Evolutionary conservation across 1,140 invertebrate genomes (phyloP).

Genomic region (Ptiloglossa arizonensis): DNA sequence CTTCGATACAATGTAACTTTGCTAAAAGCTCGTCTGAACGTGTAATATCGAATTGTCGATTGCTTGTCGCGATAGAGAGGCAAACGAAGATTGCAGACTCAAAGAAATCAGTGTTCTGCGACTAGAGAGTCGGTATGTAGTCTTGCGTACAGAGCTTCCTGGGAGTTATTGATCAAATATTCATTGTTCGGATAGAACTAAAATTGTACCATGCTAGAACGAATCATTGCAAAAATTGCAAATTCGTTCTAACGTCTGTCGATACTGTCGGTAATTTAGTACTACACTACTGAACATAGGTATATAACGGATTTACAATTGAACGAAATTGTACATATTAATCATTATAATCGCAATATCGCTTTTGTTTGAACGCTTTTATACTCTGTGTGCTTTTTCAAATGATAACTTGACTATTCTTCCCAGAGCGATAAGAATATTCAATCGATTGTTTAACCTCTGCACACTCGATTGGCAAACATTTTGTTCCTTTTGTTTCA

Average conservation of each 20-base stretch:
- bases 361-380: background rate
- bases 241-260: background rate
- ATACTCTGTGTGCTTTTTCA: background rate
- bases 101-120: background rate
- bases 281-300: constrained; percentile 18
- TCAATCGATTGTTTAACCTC: constrained; percentile 19
- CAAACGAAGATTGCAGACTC: background rate
- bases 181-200: background rate
- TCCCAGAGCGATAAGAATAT: constrained; percentile 32
- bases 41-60: constrained; percentile 1
- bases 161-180: background rate
- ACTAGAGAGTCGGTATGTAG: background rate
- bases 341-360: background rate
- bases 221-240: background rate
- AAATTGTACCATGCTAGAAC: background rate
- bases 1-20: background rate
- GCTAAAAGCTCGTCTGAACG: constrained; percentile 6
- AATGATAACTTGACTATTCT: constrained; percentile 1
- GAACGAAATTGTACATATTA: constrained; percentile 30
- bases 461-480: background rate
- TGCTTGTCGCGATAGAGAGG: background rate
- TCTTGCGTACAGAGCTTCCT: background rate
- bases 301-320: constrained; percentile 18
- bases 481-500: background rate
- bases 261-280: background rate